phyloP scores from a whole-genome alignment of 2,888 invertebrate genomes.

The Tridacna crocea region DNA sequence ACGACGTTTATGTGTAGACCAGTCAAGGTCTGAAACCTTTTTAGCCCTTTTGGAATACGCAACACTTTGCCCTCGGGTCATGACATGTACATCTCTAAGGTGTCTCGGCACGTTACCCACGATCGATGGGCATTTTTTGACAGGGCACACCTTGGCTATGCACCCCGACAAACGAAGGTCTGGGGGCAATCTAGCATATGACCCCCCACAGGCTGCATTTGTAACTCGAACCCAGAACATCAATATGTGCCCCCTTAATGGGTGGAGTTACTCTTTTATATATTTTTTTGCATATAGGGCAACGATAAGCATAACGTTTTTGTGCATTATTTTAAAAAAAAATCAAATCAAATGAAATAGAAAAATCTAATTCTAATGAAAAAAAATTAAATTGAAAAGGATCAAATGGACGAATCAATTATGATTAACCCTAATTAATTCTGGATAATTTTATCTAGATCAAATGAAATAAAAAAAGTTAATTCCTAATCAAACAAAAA shows the following conservation, averaged over 20 bases:
- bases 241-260: not conserved
- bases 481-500: too few relatives aligned
- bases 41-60: not conserved
- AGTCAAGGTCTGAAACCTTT: not conserved
- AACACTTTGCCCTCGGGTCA: not conserved
- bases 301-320: not conserved
- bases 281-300: not conserved
- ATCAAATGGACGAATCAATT: too few relatives aligned
- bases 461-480: too few relatives aligned
- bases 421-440: too few relatives aligned
- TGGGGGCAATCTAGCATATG: not conserved
- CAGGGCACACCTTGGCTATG: not conserved
- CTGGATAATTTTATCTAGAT: too few relatives aligned
- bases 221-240: not conserved
- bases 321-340: too few relatives aligned
- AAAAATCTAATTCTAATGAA: too few relatives aligned
- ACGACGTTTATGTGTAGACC: not conserved
- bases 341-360: too few relatives aligned
- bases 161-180: not conserved
- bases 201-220: not conserved
- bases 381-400: too few relatives aligned
- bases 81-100: not conserved
- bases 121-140: not conserved
- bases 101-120: not conserved
- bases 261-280: not conserved